Percentiles rank a stretch among this genome's conserved stretches.
phyloP scores from a whole-genome alignment of 2,113 vertebrate genomes.

The Gallinago jamesoni region DNA sequence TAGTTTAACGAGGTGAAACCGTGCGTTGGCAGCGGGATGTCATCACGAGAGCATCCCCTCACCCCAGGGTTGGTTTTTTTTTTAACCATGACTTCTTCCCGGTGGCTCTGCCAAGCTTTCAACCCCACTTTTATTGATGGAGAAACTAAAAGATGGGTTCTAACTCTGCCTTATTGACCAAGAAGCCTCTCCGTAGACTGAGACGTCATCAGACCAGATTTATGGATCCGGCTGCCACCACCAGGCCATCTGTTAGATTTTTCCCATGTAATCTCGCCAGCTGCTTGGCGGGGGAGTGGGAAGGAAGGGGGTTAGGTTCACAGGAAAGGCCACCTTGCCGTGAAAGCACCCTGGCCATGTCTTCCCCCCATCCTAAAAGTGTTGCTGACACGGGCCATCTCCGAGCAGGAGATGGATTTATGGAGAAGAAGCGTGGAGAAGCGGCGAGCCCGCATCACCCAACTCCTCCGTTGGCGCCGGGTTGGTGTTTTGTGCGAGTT shows the following conservation, averaged over 20 bases:
- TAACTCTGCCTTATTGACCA: neutral
- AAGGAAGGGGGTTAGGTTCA: neutral
- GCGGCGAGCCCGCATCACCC: neutral
- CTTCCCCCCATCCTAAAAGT: neutral
- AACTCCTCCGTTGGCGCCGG: rapidly evolving
- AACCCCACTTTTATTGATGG: neutral
- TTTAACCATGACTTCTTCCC: neutral
- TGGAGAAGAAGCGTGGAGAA: neutral
- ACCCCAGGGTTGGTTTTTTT: neutral
- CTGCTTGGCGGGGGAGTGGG: neutral
- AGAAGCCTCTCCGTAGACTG: neutral
- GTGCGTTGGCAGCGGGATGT: neutral
- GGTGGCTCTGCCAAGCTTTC: neutral
- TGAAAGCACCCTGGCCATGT: neutral
- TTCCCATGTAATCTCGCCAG: neutral
- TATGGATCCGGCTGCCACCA: neutral
- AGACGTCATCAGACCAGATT: neutral
- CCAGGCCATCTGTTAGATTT: conserved; percentile 1
- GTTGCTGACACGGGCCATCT: rapidly evolving
- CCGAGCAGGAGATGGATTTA: neutral
- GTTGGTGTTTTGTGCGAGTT: neutral
- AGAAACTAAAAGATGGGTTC: neutral
- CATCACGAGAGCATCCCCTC: rapidly evolving
- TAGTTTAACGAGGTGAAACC: neutral
- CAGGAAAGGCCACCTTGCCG: neutral